phyloP scores from a whole-genome alignment of 2,797 vertebrate genomes.

The Macropus fuliginosus region DNA sequence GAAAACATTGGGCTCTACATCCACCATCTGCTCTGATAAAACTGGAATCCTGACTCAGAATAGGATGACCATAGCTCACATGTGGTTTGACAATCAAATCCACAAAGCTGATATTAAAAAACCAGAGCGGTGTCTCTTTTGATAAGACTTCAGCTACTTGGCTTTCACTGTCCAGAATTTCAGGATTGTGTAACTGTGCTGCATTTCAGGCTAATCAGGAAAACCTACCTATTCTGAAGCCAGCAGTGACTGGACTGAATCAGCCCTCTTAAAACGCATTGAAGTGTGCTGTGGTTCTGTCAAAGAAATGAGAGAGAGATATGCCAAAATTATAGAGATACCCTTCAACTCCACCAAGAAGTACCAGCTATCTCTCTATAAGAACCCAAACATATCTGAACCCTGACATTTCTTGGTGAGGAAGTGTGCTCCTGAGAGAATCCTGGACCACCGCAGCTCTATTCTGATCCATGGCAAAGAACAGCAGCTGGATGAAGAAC shows the following conservation, averaged over 20 bases:
- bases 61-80: constrained; percentile 92
- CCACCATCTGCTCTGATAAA: constrained; percentile 93
- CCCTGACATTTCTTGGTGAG: constrained; percentile 94
- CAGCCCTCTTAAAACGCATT: constrained; percentile 92
- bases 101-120: constrained; percentile 93
- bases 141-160: constrained; percentile 95
- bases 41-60: constrained; percentile 93
- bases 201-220: constrained; percentile 95
- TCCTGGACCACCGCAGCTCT: constrained; percentile 94
- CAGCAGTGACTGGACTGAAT: no score
- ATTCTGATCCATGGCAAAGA: constrained; percentile 95
- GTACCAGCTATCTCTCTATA: constrained; percentile 97
- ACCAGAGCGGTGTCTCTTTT: constrained; percentile 95
- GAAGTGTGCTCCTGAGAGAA: constrained; percentile 97
- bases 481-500: constrained; percentile 91
- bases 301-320: constrained; percentile 90
- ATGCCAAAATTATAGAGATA: constrained; percentile 92
- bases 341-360: constrained; percentile 99
- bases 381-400: constrained; percentile 89
- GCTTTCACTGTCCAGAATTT: constrained; percentile 91
- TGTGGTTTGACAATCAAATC: constrained; percentile 95
- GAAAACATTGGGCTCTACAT: constrained; percentile 94
- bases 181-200: constrained; percentile 96
- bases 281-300: constrained; percentile 96
- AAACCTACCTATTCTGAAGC: constrained; percentile 93